Percentiles rank a stretch among this genome's conserved stretches.
These are phyloP conservation scores for Neodontobutis hainanensis DNA, from an alignment of 2,113 vertebrate species.

Conservation along the genomic window DNA sequence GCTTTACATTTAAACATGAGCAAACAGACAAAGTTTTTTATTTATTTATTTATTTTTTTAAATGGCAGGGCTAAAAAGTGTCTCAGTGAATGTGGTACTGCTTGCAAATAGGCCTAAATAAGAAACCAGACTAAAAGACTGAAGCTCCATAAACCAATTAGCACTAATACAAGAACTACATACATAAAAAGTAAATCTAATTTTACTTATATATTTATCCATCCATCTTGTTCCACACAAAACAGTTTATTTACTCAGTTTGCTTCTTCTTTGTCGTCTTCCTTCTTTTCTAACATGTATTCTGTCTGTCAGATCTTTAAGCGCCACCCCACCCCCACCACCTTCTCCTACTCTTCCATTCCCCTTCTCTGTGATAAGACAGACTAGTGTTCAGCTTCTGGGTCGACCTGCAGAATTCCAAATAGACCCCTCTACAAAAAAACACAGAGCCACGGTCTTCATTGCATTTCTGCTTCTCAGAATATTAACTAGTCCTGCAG, in stretches of 20 bases:
- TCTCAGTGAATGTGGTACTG: not conserved
- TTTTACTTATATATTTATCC: not conserved
- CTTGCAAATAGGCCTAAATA: constrained; percentile 3
- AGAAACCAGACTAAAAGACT: constrained; percentile 12
- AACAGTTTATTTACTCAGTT: constrained; percentile 46
- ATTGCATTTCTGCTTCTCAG: constrained; percentile 49
- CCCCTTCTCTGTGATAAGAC: constrained; percentile 63
- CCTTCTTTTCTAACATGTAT: constrained; percentile 14
- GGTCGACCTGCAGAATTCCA: constrained; percentile 72
- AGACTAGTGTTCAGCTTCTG: constrained; percentile 64
- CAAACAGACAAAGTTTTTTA: not conserved
- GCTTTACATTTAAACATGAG: not conserved
- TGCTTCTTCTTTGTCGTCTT: constrained; percentile 20
- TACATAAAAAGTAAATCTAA: not conserved
- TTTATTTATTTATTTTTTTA: no score
- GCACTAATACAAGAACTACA: no score
- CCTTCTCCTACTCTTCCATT: constrained; percentile 30
- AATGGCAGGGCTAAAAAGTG: constrained; percentile 11
- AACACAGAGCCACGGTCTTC: constrained; percentile 47
- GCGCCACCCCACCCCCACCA: constrained; percentile 20
- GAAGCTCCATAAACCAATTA: constrained; percentile 17
- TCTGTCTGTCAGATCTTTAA: constrained; percentile 41
- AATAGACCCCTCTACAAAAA: constrained; percentile 60
- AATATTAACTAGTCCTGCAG: constrained; percentile 67
- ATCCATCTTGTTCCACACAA: constrained; percentile 7